phyloP scores from a whole-genome alignment of 2,797 vertebrate genomes.

The Catostomus latipinnis region DNA sequence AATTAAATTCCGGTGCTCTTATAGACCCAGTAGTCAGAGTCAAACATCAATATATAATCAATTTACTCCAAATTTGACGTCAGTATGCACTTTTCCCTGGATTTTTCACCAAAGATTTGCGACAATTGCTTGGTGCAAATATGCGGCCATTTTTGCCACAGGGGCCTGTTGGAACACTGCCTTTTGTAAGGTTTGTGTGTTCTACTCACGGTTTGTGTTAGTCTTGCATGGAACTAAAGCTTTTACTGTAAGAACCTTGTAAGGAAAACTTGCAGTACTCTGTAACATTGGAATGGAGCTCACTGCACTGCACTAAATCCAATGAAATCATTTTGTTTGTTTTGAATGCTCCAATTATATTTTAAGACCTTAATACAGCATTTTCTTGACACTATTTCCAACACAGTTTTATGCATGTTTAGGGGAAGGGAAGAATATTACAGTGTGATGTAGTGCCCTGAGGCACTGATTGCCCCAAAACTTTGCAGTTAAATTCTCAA shows the following conservation, averaged over 20 bases:
- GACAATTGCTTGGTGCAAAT: no score
- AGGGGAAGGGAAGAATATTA: background rate
- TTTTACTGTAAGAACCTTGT: slow-evolving; percentile 16
- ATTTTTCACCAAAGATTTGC: no score
- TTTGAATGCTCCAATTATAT: slow-evolving; percentile 2
- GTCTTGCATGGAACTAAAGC: slow-evolving; percentile 16
- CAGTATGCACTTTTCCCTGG: no score
- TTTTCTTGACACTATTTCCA: background rate
- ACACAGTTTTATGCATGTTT: background rate
- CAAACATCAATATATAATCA: no score
- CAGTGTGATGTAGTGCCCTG: slow-evolving; percentile 8
- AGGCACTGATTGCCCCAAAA: slow-evolving; percentile 14
- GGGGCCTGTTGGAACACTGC: no score
- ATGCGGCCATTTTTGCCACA: no score
- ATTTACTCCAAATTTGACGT: no score
- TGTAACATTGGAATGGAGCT: slow-evolving; percentile 16
- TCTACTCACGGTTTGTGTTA: slow-evolving; percentile 8
- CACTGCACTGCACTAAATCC: slow-evolving; percentile 2
- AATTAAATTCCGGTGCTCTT: no score
- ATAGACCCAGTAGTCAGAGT: no score
- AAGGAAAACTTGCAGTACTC: background rate
- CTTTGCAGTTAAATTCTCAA: slow-evolving; percentile 27
- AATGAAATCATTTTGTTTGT: background rate
- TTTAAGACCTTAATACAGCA: background rate
- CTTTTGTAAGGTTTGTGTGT: background rate